Percentiles rank a stretch among this genome's conserved stretches.
Conservation (phyloP, 2,113 vertebrate species). For the Callorhinus ursinus region DNA sequence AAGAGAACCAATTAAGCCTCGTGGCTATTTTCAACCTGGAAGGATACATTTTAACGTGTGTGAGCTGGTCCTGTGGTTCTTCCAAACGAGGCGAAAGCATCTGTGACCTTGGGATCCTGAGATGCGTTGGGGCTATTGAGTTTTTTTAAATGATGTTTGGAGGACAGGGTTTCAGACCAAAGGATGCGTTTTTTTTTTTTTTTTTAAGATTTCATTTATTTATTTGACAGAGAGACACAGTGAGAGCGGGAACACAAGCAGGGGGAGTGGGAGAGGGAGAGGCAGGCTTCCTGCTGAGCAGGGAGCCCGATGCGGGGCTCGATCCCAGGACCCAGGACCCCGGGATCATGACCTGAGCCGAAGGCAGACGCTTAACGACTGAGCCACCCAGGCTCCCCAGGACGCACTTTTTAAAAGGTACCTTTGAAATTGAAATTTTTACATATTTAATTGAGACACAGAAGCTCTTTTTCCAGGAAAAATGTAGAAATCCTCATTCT, state of each 20-base stretch:
- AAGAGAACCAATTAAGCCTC: background rate
- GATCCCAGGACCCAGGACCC: no score
- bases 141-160: background rate
- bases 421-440: background rate
- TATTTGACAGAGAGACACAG: no score
- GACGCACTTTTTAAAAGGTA: background rate
- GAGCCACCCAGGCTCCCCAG: background rate
- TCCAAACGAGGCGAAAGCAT: background rate
- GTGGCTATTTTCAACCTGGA: background rate
- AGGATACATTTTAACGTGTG: background rate
- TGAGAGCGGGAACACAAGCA: no score
- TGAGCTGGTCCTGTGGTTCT: background rate
- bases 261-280: no score
- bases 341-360: no score
- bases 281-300: no score
- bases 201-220: no score
- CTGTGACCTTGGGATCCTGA: background rate
- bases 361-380: no score
- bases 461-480: background rate
- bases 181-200: background rate
- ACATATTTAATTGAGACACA: background rate
- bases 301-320: no score
- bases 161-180: background rate
- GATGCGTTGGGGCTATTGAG: accelerated
- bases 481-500: background rate